Percentiles rank a stretch among this genome's conserved stretches.
These are phyloP conservation scores for Troilus luridus DNA, from an alignment of 2,888 invertebrate genomes.

Conservation along the genomic window DNA sequence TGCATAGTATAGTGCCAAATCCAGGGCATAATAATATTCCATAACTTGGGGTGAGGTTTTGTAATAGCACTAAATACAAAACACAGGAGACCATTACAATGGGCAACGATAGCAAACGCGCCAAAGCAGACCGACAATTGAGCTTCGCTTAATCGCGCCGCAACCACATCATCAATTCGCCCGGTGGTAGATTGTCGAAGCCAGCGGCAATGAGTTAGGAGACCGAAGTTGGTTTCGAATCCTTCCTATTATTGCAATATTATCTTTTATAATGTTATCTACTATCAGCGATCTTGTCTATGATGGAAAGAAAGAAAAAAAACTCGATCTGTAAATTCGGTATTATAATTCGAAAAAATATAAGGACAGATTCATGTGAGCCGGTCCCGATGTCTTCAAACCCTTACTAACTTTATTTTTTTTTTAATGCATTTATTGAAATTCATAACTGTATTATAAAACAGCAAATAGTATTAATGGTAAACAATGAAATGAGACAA, in stretches of 20 bases:
- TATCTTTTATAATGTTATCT: not conserved
- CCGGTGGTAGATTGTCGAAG: conserved; percentile 3
- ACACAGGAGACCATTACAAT: not conserved
- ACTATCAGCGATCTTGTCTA: not conserved
- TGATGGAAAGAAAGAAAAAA: not conserved
- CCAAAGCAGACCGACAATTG: conserved; percentile 1
- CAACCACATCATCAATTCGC: conserved; percentile 30
- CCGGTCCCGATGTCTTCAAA: too few species aligned
- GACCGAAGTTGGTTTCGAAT: not conserved
- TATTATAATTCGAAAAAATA: too few species aligned
- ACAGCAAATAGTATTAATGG: too few species aligned
- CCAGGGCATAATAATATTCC: not conserved
- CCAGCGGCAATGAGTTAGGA: conserved; percentile 7
- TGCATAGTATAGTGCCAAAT: not conserved
- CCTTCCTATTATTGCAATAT: conserved; percentile 1
- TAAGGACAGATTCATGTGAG: too few species aligned
- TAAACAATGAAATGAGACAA: too few species aligned
- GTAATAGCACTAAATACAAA: conserved; percentile 10
- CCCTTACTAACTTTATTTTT: too few species aligned
- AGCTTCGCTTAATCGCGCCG: conserved; percentile 4
- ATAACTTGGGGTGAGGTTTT: not conserved
- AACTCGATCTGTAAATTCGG: too few species aligned
- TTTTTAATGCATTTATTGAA: too few species aligned
- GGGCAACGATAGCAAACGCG: conserved; percentile 2
- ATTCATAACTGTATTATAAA: too few species aligned